Evolutionary conservation across 2,888 invertebrate genomes (phyloP).

Genomic region (Tridacna crocea): DNA sequence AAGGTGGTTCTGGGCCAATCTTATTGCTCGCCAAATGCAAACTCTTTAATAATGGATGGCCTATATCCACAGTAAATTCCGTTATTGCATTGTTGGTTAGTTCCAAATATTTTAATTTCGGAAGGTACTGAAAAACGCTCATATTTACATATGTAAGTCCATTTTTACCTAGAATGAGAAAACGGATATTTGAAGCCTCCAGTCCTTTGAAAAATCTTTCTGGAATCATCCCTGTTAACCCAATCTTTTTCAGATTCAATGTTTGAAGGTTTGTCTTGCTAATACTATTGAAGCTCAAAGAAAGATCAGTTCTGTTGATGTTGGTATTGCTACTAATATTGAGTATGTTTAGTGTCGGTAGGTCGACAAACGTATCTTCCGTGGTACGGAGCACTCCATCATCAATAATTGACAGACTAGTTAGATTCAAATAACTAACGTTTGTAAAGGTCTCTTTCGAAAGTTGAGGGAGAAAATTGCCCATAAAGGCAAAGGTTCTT

Average conservation of each 20-base stretch:
- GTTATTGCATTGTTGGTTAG: not conserved
- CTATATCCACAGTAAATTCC: not conserved
- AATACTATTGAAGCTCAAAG: too few relatives aligned
- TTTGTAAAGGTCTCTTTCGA: not conserved
- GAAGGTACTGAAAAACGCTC: not conserved
- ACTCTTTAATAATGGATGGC: not conserved
- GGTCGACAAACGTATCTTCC: conserved; percentile 2
- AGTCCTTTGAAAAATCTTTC: not conserved
- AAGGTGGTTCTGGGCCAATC: not conserved
- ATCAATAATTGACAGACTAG: not conserved
- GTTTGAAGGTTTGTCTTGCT: not conserved
- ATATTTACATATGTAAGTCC: not conserved
- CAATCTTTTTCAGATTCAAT: not conserved
- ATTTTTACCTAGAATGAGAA: not conserved
- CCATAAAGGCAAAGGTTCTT: not conserved
- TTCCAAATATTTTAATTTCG: not conserved
- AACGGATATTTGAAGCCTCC: not conserved
- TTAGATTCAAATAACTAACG: not conserved
- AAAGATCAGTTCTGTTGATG: conserved; percentile 1
- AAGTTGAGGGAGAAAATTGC: not conserved
- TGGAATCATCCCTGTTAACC: not conserved
- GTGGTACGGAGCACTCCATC: not conserved
- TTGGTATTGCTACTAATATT: not conserved
- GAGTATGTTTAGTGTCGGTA: not conserved
- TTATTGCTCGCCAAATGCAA: not conserved